Base-by-base conservation (phyloP, 2,888 invertebrate genomes). In the Brassicogethes aeneus region DNA sequence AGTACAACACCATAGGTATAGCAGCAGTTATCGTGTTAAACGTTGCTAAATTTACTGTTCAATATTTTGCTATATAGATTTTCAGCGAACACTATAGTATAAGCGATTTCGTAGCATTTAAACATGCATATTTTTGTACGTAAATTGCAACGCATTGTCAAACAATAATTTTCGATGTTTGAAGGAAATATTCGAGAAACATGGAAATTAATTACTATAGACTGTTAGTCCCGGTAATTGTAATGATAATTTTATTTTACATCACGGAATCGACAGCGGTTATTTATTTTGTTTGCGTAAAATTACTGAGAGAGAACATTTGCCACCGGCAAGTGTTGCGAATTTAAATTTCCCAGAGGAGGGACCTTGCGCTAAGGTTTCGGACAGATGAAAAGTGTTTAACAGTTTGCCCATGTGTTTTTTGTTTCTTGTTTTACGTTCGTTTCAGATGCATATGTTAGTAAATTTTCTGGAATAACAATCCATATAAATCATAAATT, bases 261-360 rank as follows among this genome's bases (percentile, higher is more conserved):
- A 23, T n/a, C n/a, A n/a, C 5, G 23, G 8, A 7, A 32, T 32
- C 32, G 32, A 32, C 14, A 5, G 32, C 13, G 14, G 32, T 32
- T 32, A 32, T 32, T 12, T 32, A 32, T 32, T 32, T 13, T 8
- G 32, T 32, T 32, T 32, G 3, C 13, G 12, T 3, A 12, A 13
- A 3, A 32, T 32, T 32, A 12, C 32, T 32, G 12, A 13, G 32
- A n/a, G n/a, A 32, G 32, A 32, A 48, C 56, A 55, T 58, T 58
- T 54, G 52, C 55, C 52, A 55, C 55, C 55, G 56, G 53, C 55
- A 54, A 52, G 45, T 48, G 47, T 46, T 47, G 49, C 51, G 51
- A 54, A 55, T 57, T 55, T 53, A 55, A 58, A 58, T 58, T 56
- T 58, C 56, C 56, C 58, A 15, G 46, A 54, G 55, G 57, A 56